A percentile compares a stretch with the other conserved stretches of the same genome.
Evolutionary conservation across 2,888 invertebrate genomes (phyloP).

Genomic region (Lordiphosa fenestrarum): DNA sequence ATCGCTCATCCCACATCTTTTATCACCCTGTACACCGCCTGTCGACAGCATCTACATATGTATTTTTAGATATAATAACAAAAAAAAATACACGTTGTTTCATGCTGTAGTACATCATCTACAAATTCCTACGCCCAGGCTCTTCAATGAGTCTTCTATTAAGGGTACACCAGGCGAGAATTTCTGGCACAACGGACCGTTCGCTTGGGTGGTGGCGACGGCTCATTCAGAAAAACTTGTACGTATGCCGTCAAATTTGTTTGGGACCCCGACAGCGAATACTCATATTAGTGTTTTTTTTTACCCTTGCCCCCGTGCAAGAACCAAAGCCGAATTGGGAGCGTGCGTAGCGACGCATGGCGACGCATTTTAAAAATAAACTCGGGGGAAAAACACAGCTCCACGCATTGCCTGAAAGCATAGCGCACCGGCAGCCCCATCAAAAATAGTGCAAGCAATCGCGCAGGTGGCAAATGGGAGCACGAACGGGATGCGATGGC

Average conservation of each 20-base stretch:
- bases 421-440: constrained; percentile 25
- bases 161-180: constrained; percentile 41
- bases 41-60: constrained; percentile 40
- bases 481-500: constrained; percentile 53
- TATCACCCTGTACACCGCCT: constrained; percentile 51
- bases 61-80: constrained; percentile 66
- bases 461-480: constrained; percentile 72
- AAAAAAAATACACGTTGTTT: constrained; percentile 58
- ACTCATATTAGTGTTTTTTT: constrained; percentile 20
- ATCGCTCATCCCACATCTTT: background rate
- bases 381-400: constrained; percentile 29
- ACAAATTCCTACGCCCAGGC: constrained; percentile 27
- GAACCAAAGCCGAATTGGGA: constrained; percentile 55
- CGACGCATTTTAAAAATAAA: constrained; percentile 64
- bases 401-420: constrained; percentile 33
- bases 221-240: constrained; percentile 62
- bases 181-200: constrained; percentile 46
- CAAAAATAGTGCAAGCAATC: constrained; percentile 65
- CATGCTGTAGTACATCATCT: constrained; percentile 62
- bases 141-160: constrained; percentile 43
- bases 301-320: constrained; percentile 57
- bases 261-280: constrained; percentile 52
- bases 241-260: constrained; percentile 63
- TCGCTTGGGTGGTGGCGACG: constrained; percentile 17
- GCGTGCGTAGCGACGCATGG: constrained; percentile 23